phyloP scores from a whole-genome alignment of 2,888 invertebrate genomes.

The Trypoxylon attenuatum region DNA sequence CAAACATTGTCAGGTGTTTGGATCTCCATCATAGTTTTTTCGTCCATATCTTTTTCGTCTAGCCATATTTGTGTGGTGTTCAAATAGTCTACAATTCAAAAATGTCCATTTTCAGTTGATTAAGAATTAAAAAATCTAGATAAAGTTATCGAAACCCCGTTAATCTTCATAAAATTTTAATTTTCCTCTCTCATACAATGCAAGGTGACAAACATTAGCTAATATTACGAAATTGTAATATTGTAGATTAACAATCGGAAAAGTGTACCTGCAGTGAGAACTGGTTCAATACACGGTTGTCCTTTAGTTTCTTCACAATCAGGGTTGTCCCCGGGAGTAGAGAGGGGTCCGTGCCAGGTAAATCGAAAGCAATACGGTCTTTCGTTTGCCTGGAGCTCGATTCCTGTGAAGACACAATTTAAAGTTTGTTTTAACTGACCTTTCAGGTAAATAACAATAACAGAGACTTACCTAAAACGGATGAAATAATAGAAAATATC shows the following conservation, averaged over 20 bases:
- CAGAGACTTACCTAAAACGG: slow-evolving; percentile 27
- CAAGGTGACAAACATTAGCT: not conserved
- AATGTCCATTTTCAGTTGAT: no score
- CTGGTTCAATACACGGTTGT: slow-evolving; percentile 50
- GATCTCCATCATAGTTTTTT: no score
- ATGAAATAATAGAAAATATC: not conserved
- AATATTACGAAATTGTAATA: not conserved
- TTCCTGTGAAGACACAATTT: not conserved
- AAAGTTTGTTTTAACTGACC: not conserved
- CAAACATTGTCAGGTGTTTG: slow-evolving; percentile 18
- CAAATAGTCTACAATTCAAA: slow-evolving; percentile 14
- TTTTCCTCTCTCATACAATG: not conserved
- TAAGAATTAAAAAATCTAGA: no score
- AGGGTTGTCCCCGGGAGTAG: not conserved
- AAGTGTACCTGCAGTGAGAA: slow-evolving; percentile 38
- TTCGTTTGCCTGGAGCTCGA: not conserved
- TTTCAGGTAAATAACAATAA: not conserved
- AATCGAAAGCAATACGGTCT: slow-evolving; percentile 62
- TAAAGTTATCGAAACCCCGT: no score
- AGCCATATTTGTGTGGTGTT: slow-evolving; percentile 19
- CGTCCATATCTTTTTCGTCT: fast-evolving
- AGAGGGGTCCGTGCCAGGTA: slow-evolving; percentile 58
- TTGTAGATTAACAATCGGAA: not conserved
- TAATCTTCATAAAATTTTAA: no score
- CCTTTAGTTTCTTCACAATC: slow-evolving; percentile 25